These are phyloP conservation scores for Pteropus rufus DNA, from an alignment of 2,797 vertebrate species.

Conservation along the genomic window DNA sequence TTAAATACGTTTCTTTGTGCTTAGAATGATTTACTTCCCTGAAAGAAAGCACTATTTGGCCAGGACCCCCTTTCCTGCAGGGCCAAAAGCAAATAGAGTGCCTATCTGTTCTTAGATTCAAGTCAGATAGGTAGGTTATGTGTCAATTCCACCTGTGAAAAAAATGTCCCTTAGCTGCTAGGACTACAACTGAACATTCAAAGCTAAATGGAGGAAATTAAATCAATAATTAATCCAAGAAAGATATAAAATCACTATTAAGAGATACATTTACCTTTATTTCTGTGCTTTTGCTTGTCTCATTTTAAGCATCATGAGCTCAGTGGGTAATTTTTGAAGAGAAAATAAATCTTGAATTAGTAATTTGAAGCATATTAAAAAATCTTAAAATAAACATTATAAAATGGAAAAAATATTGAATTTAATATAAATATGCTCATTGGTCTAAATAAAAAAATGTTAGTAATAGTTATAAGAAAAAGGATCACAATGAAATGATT, in stretches of 20 bases:
- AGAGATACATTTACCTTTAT: not conserved
- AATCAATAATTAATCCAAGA: not conserved
- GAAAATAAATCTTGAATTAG: not conserved
- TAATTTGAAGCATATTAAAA: not conserved
- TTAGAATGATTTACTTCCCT: not conserved
- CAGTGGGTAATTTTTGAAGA: not conserved
- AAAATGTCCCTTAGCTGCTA: not conserved
- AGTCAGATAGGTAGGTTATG: not conserved
- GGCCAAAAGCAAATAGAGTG: not conserved
- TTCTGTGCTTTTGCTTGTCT: not conserved
- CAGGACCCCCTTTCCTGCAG: not conserved
- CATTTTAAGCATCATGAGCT: not conserved
- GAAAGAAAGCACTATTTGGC: not conserved
- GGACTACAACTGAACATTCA: not conserved
- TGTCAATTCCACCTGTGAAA: not conserved
- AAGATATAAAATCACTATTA: not conserved
- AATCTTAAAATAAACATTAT: not conserved
- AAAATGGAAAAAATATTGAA: not conserved
- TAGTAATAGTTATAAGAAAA: not conserved
- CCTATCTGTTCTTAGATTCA: not conserved
- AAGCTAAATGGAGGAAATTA: not conserved
- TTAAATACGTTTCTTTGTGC: not conserved
- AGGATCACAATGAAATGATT: not conserved
- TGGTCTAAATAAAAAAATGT: slow-evolving; percentile 11
- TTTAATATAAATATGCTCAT: not conserved